These are phyloP conservation scores for Ranitomeya imitator DNA, from an alignment of 2,113 vertebrate genomes.

Conservation along the genomic window DNA sequence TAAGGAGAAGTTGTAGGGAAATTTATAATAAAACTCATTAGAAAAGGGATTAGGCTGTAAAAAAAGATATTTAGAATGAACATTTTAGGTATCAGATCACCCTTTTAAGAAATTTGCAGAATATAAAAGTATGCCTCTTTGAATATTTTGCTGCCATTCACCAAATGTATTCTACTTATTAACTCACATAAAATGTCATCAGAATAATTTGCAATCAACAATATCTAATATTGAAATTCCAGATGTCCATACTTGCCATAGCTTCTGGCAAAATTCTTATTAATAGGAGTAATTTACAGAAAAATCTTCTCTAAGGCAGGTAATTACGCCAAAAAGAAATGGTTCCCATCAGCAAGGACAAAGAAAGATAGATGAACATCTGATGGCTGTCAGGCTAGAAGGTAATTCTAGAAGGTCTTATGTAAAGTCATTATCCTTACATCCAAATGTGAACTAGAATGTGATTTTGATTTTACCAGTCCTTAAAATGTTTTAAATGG, in stretches of 20 bases:
- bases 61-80: too few relatives aligned
- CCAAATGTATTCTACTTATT: not conserved
- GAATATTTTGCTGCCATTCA: not conserved
- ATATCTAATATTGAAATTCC: not conserved
- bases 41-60: too few relatives aligned
- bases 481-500: too few relatives aligned
- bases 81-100: too few relatives aligned
- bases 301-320: not conserved
- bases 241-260: slow-evolving; percentile 10
- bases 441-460: not conserved
- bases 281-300: not conserved
- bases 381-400: not conserved
- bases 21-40: too few relatives aligned
- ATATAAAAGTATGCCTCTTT: not conserved
- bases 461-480: too few relatives aligned
- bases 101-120: not conserved
- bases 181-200: not conserved
- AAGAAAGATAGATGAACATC: not conserved
- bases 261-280: not conserved
- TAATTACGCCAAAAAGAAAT: slow-evolving; percentile 4
- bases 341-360: not conserved
- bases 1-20: too few relatives aligned
- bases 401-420: not conserved
- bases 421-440: not conserved
- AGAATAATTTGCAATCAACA: not conserved